phyloP scores from a whole-genome alignment of 37 sponge, comb jelly and placozoan genomes.

The Petrosia ficiformis region DNA sequence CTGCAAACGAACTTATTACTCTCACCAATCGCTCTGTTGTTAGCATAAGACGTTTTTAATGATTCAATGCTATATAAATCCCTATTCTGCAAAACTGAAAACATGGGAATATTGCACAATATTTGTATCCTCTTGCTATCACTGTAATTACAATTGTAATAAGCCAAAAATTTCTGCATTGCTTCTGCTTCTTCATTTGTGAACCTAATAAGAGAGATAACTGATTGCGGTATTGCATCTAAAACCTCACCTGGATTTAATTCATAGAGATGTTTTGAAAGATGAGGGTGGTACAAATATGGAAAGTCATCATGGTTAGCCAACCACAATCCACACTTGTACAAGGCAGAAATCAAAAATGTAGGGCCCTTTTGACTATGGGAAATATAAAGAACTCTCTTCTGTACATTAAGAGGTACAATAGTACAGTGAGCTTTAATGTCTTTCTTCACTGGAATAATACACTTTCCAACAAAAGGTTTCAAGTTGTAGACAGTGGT shows the following conservation, averaged over 20 bases:
- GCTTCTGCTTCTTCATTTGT: conserved; percentile 22
- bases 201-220: neutral
- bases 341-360: neutral
- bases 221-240: neutral
- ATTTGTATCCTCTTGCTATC: neutral
- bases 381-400: no score
- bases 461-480: no score
- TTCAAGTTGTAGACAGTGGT: no score
- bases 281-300: neutral
- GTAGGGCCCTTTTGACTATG: no score
- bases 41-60: neutral
- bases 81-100: neutral
- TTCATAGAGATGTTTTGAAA: neutral
- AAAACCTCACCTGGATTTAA: neutral
- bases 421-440: no score
- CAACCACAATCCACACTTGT: neutral
- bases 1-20: neutral
- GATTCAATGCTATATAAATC: neutral
- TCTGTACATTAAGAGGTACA: no score
- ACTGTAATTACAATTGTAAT: neutral
- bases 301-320: neutral
- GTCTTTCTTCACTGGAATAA: no score
- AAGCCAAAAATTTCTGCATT: neutral
- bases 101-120: conserved; percentile 3
- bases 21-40: neutral